These are phyloP conservation scores for Montipora sp. DNA, from an alignment of 64 coral and sea anemone genomes.

Conservation along the genomic window DNA sequence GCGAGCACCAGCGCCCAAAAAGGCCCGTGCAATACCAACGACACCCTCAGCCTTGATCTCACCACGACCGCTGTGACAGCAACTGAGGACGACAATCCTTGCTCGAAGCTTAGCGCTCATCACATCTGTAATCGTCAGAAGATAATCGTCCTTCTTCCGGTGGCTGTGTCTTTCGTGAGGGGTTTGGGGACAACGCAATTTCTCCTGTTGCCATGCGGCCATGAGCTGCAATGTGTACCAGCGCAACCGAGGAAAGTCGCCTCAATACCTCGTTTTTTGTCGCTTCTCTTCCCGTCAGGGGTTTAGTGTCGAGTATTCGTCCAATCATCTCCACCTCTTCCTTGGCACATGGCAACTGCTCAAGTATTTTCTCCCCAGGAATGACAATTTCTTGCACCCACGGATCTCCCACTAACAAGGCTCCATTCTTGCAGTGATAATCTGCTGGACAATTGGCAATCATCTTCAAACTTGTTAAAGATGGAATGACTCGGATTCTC, in stretches of 20 bases:
- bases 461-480: background rate
- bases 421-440: slow-evolving; percentile 4
- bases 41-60: slow-evolving; percentile 43
- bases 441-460: background rate
- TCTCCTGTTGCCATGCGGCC: background rate
- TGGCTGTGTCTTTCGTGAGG: background rate
- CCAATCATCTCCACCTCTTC: background rate
- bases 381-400: slow-evolving; percentile 9
- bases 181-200: slow-evolving; percentile 2
- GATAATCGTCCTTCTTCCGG: slow-evolving; percentile 10
- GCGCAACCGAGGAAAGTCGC: background rate
- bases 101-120: background rate
- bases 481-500: slow-evolving; percentile 31
- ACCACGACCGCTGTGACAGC: slow-evolving; percentile 41
- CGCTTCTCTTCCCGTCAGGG: background rate
- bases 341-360: background rate
- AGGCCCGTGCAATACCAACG: slow-evolving; percentile 25
- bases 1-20: slow-evolving; percentile 12
- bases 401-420: slow-evolving; percentile 27
- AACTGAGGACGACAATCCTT: slow-evolving; percentile 27
- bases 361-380: background rate
- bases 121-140: slow-evolving; percentile 38
- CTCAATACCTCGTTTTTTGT: background rate
- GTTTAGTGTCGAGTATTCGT: background rate
- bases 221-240: background rate